These are phyloP conservation scores for Phaonia tiefii DNA, from an alignment of 2,888 invertebrate genomes.

Conservation along the genomic window DNA sequence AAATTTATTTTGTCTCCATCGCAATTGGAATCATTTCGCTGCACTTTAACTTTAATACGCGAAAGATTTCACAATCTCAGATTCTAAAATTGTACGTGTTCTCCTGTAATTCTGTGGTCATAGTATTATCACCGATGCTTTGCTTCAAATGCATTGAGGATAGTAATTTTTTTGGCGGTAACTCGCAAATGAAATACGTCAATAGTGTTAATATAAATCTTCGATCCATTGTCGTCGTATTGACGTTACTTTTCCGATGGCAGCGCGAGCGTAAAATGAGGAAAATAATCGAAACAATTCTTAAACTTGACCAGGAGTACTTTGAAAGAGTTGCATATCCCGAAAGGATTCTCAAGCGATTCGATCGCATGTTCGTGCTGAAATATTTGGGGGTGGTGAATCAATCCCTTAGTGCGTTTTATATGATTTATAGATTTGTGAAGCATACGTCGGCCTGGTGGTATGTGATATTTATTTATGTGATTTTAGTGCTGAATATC, in stretches of 20 bases:
- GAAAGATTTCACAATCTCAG: slow-evolving; percentile 25
- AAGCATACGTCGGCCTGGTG: slow-evolving; percentile 18
- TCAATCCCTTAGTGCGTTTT: not conserved
- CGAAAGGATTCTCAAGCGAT: not conserved
- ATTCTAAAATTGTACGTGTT: not conserved
- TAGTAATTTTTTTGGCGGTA: slow-evolving; percentile 31
- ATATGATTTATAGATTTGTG: slow-evolving; percentile 20
- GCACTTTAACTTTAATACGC: slow-evolving; percentile 43
- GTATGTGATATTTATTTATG: slow-evolving; percentile 39
- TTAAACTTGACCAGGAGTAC: slow-evolving; percentile 48
- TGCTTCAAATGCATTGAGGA: not conserved
- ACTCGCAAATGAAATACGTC: slow-evolving; percentile 52
- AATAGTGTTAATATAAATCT: slow-evolving; percentile 46
- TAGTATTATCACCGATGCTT: slow-evolving; percentile 5
- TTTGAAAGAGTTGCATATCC: slow-evolving; percentile 44
- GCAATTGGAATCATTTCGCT: slow-evolving; percentile 42
- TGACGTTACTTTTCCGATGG: slow-evolving; percentile 22
- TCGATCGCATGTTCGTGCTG: slow-evolving; percentile 16
- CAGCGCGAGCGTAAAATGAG: slow-evolving; percentile 26
- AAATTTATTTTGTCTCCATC: slow-evolving; percentile 35
- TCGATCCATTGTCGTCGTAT: slow-evolving; percentile 1
- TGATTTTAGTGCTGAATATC: slow-evolving; percentile 24
- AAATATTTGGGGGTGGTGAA: slow-evolving; percentile 34
- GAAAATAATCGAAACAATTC: slow-evolving; percentile 30
- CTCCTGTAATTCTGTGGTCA: not conserved